A percentile compares a stretch with the other conserved stretches of the same genome.
phyloP scores from a whole-genome alignment of 1,140 invertebrate species.

The Ceratoteleas bidentatus region DNA sequence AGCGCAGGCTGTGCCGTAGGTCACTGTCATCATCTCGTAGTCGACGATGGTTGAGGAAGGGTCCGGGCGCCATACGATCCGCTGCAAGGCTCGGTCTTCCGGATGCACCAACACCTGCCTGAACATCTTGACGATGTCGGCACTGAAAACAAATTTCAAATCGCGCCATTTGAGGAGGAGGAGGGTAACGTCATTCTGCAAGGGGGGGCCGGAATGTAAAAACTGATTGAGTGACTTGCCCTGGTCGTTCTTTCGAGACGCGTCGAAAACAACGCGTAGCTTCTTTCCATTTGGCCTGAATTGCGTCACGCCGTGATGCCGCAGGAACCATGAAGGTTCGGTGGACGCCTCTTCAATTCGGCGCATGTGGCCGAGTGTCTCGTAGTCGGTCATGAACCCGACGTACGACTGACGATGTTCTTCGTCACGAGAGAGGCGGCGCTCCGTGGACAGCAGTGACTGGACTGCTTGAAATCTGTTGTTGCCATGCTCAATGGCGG shows the following conservation, averaged over 20 bases:
- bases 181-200: background rate
- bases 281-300: background rate
- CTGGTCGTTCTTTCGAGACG: background rate
- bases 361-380: background rate
- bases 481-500: background rate
- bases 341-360: background rate
- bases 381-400: background rate
- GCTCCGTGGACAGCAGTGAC: background rate
- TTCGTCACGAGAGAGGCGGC: background rate
- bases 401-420: background rate
- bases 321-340: background rate
- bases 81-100: too few species aligned
- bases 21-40: too few species aligned
- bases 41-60: too few species aligned
- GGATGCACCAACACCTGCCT: too few species aligned
- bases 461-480: background rate
- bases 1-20: too few species aligned
- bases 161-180: background rate
- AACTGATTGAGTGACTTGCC: background rate
- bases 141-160: too few species aligned
- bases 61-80: too few species aligned
- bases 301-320: background rate
- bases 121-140: too few species aligned
- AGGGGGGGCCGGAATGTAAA: background rate
- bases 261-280: background rate